A percentile compares a stretch with the other conserved stretches of the same genome.
phyloP scores from a whole-genome alignment of 2,113 vertebrate genomes.

The Phalacrocorax pelagicus region DNA sequence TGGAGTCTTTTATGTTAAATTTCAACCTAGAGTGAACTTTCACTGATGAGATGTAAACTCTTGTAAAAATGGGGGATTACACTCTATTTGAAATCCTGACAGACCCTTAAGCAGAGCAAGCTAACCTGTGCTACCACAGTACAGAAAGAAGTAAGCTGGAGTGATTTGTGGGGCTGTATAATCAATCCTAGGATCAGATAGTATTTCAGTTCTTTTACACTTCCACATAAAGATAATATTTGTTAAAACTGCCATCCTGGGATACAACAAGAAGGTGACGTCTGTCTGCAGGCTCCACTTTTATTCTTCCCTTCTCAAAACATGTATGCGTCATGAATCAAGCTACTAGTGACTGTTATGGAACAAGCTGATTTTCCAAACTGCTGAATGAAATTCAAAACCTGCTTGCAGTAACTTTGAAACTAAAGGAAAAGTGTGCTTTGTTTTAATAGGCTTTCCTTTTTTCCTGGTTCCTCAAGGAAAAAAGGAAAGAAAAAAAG shows the following conservation, averaged over 20 bases:
- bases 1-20: slow-evolving; percentile 16
- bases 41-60: slow-evolving; percentile 18
- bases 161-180: slow-evolving; percentile 31
- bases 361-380: not conserved
- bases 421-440: not conserved
- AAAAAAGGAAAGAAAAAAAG: not conserved
- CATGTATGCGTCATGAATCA: not conserved
- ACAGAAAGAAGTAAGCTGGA: not conserved
- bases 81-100: slow-evolving; percentile 23
- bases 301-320: not conserved
- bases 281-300: not conserved
- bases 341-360: not conserved
- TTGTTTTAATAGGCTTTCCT: not conserved
- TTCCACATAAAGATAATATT: slow-evolving; percentile 66
- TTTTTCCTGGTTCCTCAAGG: not conserved
- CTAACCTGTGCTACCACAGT: not conserved
- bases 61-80: slow-evolving; percentile 44
- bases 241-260: slow-evolving; percentile 39
- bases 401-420: slow-evolving; percentile 14
- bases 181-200: slow-evolving; percentile 56
- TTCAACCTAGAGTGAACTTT: slow-evolving; percentile 62
- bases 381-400: slow-evolving; percentile 17
- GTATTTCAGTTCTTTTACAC: slow-evolving; percentile 51
- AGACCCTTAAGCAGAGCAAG: not conserved
- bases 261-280: slow-evolving; percentile 25